Conservation (phyloP, 2,113 vertebrate genomes). For the Salvelinus namaycush region DNA sequence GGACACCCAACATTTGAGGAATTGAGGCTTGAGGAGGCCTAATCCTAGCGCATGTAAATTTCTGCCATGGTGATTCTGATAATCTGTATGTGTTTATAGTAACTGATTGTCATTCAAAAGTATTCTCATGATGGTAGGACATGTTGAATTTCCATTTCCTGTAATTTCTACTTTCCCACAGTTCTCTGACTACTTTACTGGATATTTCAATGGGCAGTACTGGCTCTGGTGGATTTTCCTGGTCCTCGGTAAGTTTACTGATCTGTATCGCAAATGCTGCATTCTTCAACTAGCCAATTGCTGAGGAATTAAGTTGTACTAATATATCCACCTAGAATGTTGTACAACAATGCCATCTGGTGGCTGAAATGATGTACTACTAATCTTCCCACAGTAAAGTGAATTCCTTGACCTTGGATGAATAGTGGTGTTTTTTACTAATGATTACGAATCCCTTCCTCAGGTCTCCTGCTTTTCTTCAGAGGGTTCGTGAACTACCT, state of each 20-base stretch:
- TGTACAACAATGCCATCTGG: slow-evolving; percentile 15
- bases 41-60: too few species aligned
- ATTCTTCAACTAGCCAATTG: too few species aligned
- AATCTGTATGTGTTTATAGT: too few species aligned
- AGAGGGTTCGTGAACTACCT: slow-evolving; percentile 97
- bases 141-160: too few species aligned
- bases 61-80: too few species aligned
- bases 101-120: too few species aligned
- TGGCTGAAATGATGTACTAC: background rate
- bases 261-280: background rate
- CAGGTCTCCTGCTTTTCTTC: slow-evolving; percentile 96
- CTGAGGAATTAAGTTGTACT: too few species aligned
- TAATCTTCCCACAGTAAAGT: background rate
- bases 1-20: too few species aligned
- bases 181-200: slow-evolving; percentile 99
- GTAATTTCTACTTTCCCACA: slow-evolving; percentile 49
- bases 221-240: slow-evolving; percentile 99
- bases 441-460: background rate
- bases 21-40: too few species aligned
- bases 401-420: background rate
- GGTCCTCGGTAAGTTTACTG: slow-evolving; percentile 86
- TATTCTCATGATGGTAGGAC: too few species aligned
- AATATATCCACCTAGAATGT: background rate
- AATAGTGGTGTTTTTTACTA: background rate
- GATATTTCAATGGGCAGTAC: slow-evolving; percentile 98